A percentile compares a stretch with the other conserved stretches of the same genome.
Evolutionary conservation across 2,113 vertebrate species (phyloP).

Genomic region (Mola mola): DNA sequence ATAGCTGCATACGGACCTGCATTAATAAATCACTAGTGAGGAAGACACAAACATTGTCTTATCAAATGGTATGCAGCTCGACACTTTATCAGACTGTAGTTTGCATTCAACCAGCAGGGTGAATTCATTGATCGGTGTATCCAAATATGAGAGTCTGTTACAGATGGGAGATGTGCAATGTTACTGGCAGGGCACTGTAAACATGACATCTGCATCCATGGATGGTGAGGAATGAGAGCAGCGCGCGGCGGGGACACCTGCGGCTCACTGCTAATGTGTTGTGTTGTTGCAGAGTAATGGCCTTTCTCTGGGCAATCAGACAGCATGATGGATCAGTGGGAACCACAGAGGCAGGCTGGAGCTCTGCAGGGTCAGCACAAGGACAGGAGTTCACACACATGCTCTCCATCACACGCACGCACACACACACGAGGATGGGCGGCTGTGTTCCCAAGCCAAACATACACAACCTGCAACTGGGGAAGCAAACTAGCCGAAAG

Average conservation of each 20-base stretch:
- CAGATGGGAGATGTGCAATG: not conserved
- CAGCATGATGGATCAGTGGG: slow-evolving; percentile 73
- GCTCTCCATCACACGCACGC: slow-evolving; percentile 57
- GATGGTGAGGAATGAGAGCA: slow-evolving; percentile 36
- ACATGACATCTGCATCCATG: slow-evolving; percentile 35
- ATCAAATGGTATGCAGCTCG: slow-evolving; percentile 23
- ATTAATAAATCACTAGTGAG: slow-evolving; percentile 78
- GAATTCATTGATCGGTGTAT: not conserved
- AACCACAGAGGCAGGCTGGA: slow-evolving; percentile 57
- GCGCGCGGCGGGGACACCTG: slow-evolving; percentile 52
- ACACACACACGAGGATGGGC: slow-evolving; percentile 11
- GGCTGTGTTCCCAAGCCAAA: slow-evolving; percentile 20
- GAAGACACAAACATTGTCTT: slow-evolving; percentile 50
- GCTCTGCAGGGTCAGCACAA: slow-evolving; percentile 72
- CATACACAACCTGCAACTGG: slow-evolving; percentile 26
- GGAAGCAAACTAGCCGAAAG: slow-evolving; percentile 40
- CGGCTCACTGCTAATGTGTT: slow-evolving; percentile 55
- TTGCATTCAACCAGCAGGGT: not conserved
- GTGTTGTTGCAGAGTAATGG: slow-evolving; percentile 69
- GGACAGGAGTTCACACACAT: slow-evolving; percentile 69
- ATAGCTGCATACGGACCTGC: slow-evolving; percentile 73
- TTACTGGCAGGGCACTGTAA: slow-evolving; percentile 24
- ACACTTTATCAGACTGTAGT: not conserved
- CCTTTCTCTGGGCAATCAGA: slow-evolving; percentile 61
- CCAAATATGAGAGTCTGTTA: slow-evolving; percentile 4